phyloP scores from a whole-genome alignment of 2,113 vertebrate genomes.

The Rhinopomastus cyanomelas region DNA sequence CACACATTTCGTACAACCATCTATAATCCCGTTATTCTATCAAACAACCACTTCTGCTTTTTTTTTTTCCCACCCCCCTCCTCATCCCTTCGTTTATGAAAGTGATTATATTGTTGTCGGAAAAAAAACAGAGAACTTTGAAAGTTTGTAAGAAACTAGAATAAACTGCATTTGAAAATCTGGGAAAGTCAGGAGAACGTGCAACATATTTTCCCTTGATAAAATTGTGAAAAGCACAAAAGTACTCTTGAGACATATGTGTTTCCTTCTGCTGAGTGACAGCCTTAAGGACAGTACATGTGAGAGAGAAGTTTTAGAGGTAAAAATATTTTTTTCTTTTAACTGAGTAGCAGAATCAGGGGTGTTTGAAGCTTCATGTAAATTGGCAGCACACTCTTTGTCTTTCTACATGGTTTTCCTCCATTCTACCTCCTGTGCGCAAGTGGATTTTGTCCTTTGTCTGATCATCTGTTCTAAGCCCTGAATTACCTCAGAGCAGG shows the following conservation, averaged over 20 bases:
- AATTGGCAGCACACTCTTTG: conserved; percentile 57
- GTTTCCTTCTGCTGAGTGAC: conserved; percentile 80
- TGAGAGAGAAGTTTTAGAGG: conserved; percentile 76
- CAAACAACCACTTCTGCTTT: conserved; percentile 19
- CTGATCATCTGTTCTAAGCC: not conserved
- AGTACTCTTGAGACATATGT: conserved; percentile 81
- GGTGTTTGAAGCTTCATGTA: conserved; percentile 65
- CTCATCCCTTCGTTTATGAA: conserved; percentile 38
- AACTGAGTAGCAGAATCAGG: conserved; percentile 70
- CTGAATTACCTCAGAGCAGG: not conserved
- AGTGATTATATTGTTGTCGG: conserved; percentile 56
- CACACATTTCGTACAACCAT: conserved; percentile 21
- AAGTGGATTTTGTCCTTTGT: not conserved
- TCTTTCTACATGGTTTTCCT: not conserved
- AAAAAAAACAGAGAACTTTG: conserved; percentile 61
- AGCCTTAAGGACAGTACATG: conserved; percentile 76
- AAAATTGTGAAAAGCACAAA: conserved; percentile 79
- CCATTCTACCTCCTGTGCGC: not conserved
- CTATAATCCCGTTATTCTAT: conserved; percentile 30
- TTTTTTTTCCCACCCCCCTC: not conserved
- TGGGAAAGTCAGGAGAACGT: conserved; percentile 75
- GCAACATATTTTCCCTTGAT: conserved; percentile 82
- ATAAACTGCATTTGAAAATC: conserved; percentile 79
- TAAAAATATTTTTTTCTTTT: conserved; percentile 80
- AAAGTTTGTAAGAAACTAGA: conserved; percentile 77